Evolutionary conservation across 2,113 vertebrate genomes (phyloP).

Genomic region (Microcebus griseorufus): DNA sequence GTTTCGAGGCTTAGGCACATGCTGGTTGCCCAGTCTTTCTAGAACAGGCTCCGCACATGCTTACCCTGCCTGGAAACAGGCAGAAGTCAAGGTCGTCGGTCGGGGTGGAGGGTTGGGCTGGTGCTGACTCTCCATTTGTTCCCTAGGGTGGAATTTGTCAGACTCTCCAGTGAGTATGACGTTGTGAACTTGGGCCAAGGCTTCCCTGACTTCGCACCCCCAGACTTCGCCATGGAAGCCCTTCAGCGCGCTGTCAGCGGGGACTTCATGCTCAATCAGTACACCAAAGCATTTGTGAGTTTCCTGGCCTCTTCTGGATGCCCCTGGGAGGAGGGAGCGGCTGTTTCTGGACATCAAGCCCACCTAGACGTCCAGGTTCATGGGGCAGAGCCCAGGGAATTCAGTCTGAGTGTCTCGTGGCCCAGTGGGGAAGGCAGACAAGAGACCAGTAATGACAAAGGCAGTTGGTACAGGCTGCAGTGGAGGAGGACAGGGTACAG

Average conservation of each 20-base stretch:
- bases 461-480: not conserved
- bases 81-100: rapidly evolving
- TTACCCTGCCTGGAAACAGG: not conserved
- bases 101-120: rapidly evolving
- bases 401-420: not conserved
- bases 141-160: constrained; percentile 92
- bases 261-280: constrained; percentile 91
- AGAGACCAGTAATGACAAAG: not conserved
- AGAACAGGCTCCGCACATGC: not conserved
- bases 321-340: not conserved
- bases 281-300: constrained; percentile 94
- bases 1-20: not conserved
- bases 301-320: not conserved
- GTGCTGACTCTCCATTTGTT: not conserved
- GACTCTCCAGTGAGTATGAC: constrained; percentile 87
- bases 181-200: constrained; percentile 95
- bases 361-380: not conserved
- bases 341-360: not conserved
- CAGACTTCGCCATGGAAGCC: constrained; percentile 89
- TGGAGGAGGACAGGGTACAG: not conserved
- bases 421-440: not conserved
- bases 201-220: constrained; percentile 94
- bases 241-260: constrained; percentile 83
- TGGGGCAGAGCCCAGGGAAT: not conserved
- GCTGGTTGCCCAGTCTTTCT: not conserved